Conservation (phyloP, 2,113 vertebrate species). For the Anoplopoma fimbria region DNA sequence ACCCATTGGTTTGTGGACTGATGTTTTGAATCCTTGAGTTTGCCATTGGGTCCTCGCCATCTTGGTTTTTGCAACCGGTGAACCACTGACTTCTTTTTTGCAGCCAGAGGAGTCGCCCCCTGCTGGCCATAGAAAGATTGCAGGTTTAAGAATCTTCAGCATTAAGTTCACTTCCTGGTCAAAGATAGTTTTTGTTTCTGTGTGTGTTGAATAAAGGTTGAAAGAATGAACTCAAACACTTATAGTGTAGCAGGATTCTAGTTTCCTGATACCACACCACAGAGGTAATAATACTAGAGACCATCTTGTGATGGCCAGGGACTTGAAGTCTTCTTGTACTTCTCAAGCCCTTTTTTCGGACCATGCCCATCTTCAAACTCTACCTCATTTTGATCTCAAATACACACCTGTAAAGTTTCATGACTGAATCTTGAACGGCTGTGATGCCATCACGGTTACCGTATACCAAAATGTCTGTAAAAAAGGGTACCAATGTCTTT, state of each 20-base stretch:
- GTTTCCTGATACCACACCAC: background rate
- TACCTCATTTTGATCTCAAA: background rate
- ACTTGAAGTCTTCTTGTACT: background rate
- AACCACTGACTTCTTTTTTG: too few species aligned
- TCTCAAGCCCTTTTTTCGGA: too few species aligned
- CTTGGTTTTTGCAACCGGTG: too few species aligned
- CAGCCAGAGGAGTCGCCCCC: background rate
- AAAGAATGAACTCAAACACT: background rate
- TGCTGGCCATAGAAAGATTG: background rate
- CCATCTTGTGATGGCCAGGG: background rate
- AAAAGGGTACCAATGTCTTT: background rate
- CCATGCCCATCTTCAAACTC: too few species aligned
- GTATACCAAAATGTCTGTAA: background rate
- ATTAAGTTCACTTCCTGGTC: too few species aligned
- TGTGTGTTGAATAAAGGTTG: background rate
- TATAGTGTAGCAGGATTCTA: background rate
- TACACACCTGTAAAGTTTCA: background rate
- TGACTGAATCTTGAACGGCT: background rate
- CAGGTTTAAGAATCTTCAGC: background rate
- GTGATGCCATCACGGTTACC: too few species aligned
- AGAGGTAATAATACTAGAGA: background rate
- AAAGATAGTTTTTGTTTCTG: background rate
- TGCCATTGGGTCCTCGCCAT: too few species aligned
- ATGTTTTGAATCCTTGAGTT: too few species aligned
- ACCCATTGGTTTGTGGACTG: too few species aligned